Evolutionary conservation across 2,113 vertebrate species (phyloP), one percentile per base, ranked within the genome.

Genomic region (Macquaria ambigua): DNA sequence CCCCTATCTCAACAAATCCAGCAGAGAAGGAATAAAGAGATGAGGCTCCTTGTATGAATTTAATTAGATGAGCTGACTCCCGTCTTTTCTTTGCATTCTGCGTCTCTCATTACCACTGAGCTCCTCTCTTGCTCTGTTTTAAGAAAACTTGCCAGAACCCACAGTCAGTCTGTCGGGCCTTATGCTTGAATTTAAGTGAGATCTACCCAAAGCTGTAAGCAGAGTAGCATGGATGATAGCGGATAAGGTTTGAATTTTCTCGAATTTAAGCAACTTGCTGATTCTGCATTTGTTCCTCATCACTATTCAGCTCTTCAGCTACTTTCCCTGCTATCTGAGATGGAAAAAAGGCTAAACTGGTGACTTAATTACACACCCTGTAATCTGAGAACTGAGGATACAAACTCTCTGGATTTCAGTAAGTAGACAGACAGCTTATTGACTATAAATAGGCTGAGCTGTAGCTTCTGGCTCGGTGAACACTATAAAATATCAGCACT

Each of bases 201-300:
- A 88, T 87, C 76, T 70, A 52, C n/a, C 69, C 69, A 55, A 67
- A 87, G 59, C 84, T 79, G 70, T 39, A 25, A 70, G 74, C 50
- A 75, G 74, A 48, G 46, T 20, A 63, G 41, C 9, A 23, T 52
- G 81, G 63, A 78, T 87, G 43, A 87, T 52, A 37, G 37, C 0
- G 15, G 53, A 83, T 84, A 78, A 66, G 66, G 68, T 73, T 59
- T 46, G 84, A 80, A 52, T 79, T 77, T 50, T 84, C 58, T 88
- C 0, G 8, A 63, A 68, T 84, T 81, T 64, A 76, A 69, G 76
- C 39, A 59, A 74, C 69, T 41, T 84, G 83, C 90, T 87, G 86
- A 91, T 77, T 64, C 75, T 85, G 88, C 77, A 66, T 86, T 89
- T 87, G 82, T 56, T 79, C 68, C 77, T 85, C 77, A 77, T 90